Base-by-base conservation (phyloP, 2,888 invertebrate genomes). In the Zaprionus lineosus region DNA sequence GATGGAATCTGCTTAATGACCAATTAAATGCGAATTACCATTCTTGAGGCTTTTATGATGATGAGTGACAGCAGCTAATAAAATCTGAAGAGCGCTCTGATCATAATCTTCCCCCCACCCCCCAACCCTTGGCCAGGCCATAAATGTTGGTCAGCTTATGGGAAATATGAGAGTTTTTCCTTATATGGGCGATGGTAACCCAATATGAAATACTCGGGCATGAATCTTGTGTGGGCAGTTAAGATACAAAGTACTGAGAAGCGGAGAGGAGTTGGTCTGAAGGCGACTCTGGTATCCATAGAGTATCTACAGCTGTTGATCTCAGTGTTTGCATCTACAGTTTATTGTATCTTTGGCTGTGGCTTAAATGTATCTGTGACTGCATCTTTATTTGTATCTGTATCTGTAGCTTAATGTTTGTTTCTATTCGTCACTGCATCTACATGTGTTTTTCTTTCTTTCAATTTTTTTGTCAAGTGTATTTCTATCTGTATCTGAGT, bases 51-150 rank as follows among this genome's bases (percentile, higher is more conserved):
- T 57, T 71, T 53, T 55, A 55, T 36, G 46, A 84, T 74, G 44
- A 82, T 71, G 84, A 82, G 67, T 74, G 83, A 78, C 77, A 68
- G 56, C 33, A 33, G 41, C 66, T 34, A 65, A 73, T 78, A 71
- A 73, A 65, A 60, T 11, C 43, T 65, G 66, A 21, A 11, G n/a
- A 19, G 24, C 6, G n/a, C n/a, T 24, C 9, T 60, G 11, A 36
- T 37, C 26, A 57, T 47, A 57, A 31, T 33, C n/a, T n/a, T n/a
- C n/a, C n/a, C n/a, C n/a, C n/a, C n/a, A 18, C 29, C 6, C 11
- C 11, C 12, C 26, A 58, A 65, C 62, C 48, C 53, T 36, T 51
- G 58, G 46, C 52, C 43, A 50, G 57, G 47, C 60, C 51, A 64
- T 37, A 52, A 57, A 67, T 33, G 51, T 44, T 52, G 12, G 5